Evolutionary conservation across 1,140 invertebrate species (phyloP).

Genomic region (Lucilia cuprina): DNA sequence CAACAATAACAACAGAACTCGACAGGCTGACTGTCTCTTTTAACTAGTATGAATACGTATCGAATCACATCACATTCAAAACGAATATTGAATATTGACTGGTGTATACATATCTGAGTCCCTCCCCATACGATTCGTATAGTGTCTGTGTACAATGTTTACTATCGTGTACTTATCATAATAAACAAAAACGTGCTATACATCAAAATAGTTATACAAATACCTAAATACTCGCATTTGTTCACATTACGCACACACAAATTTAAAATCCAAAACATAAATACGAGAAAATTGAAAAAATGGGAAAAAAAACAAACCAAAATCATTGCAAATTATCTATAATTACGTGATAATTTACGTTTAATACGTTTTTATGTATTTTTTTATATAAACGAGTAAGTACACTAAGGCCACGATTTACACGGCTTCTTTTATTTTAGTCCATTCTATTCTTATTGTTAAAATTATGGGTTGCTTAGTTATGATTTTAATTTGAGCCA

Average conservation of each 20-base stretch:
- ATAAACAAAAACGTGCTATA: conserved; percentile 7
- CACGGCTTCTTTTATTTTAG: too few species aligned
- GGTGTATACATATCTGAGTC: neutral
- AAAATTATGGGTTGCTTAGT: too few species aligned
- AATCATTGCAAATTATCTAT: conserved; percentile 12
- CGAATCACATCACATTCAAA: neutral
- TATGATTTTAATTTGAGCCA: too few species aligned
- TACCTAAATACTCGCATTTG: too few species aligned
- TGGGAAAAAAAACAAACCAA: neutral
- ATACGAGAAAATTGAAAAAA: neutral
- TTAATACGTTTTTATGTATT: neutral
- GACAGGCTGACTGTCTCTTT: neutral
- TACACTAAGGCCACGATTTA: too few species aligned
- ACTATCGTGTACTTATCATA: neutral
- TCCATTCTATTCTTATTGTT: too few species aligned
- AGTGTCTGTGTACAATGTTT: neutral
- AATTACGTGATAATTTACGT: conserved; percentile 13
- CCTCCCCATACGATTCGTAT: neutral
- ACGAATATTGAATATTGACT: neutral
- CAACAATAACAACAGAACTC: neutral
- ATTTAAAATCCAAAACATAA: neutral
- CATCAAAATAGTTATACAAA: neutral
- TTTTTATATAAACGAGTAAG: neutral
- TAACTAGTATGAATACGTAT: neutral
- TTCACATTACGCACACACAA: too few species aligned